Evolutionary conservation across 2,113 vertebrate genomes (phyloP).

Genomic region (Irena cyanogastra): DNA sequence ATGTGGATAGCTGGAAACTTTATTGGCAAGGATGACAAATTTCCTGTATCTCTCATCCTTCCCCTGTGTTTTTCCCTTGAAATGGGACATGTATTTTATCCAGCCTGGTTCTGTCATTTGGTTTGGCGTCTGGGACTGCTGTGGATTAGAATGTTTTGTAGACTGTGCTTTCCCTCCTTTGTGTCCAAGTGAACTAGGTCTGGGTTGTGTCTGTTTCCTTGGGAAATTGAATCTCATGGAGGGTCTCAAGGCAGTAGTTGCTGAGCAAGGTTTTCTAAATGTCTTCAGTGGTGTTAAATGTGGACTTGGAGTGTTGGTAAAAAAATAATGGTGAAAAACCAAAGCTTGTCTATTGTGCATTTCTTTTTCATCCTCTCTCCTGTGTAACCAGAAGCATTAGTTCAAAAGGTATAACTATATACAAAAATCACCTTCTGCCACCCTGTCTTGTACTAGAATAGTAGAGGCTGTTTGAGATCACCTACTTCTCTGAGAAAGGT

Average conservation of each 20-base stretch:
- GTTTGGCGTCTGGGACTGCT: neutral
- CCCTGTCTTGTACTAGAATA: neutral
- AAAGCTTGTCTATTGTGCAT: neutral
- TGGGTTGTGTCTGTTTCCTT: neutral
- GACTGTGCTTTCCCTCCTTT: neutral
- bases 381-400: neutral
- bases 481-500: neutral
- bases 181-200: neutral
- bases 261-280: neutral
- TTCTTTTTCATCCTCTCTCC: neutral
- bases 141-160: neutral
- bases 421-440: neutral
- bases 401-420: neutral
- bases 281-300: neutral
- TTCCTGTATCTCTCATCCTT: neutral
- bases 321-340: neutral
- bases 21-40: neutral
- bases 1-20: neutral
- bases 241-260: rapidly evolving
- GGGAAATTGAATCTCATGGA: neutral
- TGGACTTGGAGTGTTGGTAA: neutral
- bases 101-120: neutral
- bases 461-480: neutral
- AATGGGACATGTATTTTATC: neutral
- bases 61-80: neutral